These are phyloP conservation scores for Pelecanus crispus DNA, from an alignment of 2,113 vertebrate species.

Conservation along the genomic window DNA sequence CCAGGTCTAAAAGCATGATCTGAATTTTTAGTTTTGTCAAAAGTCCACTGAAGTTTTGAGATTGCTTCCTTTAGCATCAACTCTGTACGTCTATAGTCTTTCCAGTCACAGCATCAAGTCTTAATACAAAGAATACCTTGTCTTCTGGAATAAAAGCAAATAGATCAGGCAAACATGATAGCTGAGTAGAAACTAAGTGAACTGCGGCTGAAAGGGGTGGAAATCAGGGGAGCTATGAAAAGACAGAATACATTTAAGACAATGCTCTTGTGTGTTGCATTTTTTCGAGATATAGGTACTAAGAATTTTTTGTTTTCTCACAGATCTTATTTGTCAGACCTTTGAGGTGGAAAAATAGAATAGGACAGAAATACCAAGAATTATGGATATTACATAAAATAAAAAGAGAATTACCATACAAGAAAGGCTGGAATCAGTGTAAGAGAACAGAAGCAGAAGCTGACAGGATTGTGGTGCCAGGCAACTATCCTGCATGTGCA, in stretches of 20 bases:
- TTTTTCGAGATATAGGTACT: background rate
- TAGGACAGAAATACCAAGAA: background rate
- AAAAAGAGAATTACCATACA: background rate
- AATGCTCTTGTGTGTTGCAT: background rate
- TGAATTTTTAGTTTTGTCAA: background rate
- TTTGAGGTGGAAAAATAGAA: background rate
- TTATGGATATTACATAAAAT: background rate
- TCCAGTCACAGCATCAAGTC: background rate
- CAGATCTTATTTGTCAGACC: background rate
- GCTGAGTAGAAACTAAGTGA: background rate
- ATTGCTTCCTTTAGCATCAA: background rate
- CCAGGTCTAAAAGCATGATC: background rate
- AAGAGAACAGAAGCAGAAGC: background rate
- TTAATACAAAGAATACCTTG: background rate
- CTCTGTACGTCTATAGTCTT: background rate
- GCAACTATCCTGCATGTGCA: background rate
- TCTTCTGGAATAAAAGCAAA: background rate
- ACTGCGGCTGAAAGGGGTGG: background rate
- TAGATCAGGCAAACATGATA: background rate
- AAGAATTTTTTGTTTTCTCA: background rate
- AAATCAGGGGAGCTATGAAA: background rate
- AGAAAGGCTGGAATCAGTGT: background rate
- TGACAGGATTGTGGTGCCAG: background rate
- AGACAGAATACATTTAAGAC: background rate
- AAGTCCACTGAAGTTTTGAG: background rate